Evolutionary conservation across 2,797 vertebrate genomes (phyloP), one percentile per base, ranked within the genome.

Genomic region (Anniella stebbinsi): DNA sequence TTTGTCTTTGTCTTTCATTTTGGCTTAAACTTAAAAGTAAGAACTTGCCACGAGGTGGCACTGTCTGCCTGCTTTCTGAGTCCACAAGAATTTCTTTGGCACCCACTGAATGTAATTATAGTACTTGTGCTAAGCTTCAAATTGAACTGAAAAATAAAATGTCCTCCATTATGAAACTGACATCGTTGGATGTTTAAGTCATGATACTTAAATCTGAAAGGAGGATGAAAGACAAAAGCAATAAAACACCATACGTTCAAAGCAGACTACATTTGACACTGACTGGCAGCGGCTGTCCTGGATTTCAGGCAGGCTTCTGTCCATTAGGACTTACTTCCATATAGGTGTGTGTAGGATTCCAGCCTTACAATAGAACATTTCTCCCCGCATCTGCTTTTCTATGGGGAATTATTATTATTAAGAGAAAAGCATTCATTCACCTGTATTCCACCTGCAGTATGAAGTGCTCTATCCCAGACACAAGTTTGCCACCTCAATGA

Each of bases 1-100:
- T 41, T 80, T 54, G 48, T 3, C 5, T 51, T 73, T 12, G 10
- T 23, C 5, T 57, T 36, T 70, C 30, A 80, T 33, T 60, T 10
- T 15, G 30, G 60, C 15, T 91, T 92, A 89, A 45, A 69, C 57
- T 88, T 90, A 84, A 89, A 66, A 95, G 96, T 80, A 96, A 54
- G 95, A 88, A 0, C 90, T 89, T 87, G 66, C 60, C 97, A 95
- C 89, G 91, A 96, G 97, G 91, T 96, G 97, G 96, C 97, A 97
- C 91, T 96, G 67, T 95, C 89, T 96, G 72, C 95, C 88, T 73
- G 78, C 21, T 87, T 66, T 36, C 89, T 67, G 93, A 87, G 0
- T 73, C 23, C 28, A 28, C 12, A 12, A 0, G 0, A 4, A 1
- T 1, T 54, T 66, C 72, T 7, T 0, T 84, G n/a, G 13, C 45